Conservation (phyloP, 2,113 vertebrate genomes). For the Lophotis ruficrista region DNA sequence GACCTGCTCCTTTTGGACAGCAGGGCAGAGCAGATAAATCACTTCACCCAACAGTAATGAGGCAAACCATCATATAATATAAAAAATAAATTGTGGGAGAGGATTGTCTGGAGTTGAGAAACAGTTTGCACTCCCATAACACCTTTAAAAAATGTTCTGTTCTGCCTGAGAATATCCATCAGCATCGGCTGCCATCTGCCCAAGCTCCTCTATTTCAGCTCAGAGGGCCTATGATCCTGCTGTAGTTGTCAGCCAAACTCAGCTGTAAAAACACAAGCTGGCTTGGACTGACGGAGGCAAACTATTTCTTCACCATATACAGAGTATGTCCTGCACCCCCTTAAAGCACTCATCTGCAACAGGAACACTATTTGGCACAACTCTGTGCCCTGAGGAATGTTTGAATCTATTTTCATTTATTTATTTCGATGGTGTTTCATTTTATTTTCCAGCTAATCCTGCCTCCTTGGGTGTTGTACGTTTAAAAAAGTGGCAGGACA, state of each 20-base stretch:
- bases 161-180: neutral
- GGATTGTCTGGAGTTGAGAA: neutral
- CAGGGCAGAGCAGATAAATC: neutral
- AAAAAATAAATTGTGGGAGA: neutral
- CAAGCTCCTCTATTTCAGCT: neutral
- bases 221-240: neutral
- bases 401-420: neutral
- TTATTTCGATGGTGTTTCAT: neutral
- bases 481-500: neutral
- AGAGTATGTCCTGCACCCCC: neutral
- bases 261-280: slow-evolving; percentile 60
- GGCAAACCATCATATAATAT: neutral
- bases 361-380: neutral
- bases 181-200: slow-evolving; percentile 21
- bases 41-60: neutral
- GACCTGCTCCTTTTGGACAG: neutral
- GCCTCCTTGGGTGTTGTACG: neutral
- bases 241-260: neutral
- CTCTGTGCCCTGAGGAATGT: neutral
- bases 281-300: neutral
- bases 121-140: neutral
- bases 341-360: neutral
- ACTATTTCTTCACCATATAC: neutral
- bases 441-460: neutral
- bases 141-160: neutral